Conservation (phyloP, 2,113 vertebrate species). For the Protobothrops flavoviridis region DNA sequence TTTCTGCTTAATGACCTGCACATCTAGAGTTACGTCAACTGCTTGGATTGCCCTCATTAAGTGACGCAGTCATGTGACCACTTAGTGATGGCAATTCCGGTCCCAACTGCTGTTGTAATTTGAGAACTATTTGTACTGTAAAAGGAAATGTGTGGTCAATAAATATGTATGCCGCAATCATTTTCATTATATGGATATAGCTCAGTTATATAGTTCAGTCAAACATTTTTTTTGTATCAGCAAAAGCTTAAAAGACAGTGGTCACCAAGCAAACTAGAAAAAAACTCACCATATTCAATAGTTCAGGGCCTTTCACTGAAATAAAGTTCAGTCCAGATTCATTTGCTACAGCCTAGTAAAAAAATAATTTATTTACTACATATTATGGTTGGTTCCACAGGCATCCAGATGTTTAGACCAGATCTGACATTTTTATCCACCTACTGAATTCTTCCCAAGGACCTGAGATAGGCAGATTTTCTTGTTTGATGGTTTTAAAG, state of each 20-base stretch:
- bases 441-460: too few species aligned
- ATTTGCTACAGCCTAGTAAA: conserved; percentile 89
- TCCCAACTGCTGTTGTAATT: background rate
- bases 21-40: background rate
- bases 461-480: too few species aligned
- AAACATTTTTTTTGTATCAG: background rate
- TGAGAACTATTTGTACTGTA: background rate
- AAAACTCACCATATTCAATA: conserved; percentile 93
- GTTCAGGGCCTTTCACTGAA: conserved; percentile 95
- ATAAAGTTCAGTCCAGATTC: conserved; percentile 98
- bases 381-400: too few species aligned
- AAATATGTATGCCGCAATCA: background rate
- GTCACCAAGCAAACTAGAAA: background rate
- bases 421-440: too few species aligned
- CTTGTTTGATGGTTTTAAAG: too few species aligned
- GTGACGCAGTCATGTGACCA: background rate
- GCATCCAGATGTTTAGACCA: background rate
- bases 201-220: background rate
- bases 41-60: background rate
- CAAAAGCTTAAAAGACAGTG: conserved; percentile 34
- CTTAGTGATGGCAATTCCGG: background rate
- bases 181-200: background rate
- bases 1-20: background rate
- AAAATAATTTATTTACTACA: conserved; percentile 6
- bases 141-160: background rate